Evolutionary conservation across 2,888 invertebrate species (phyloP).

Genomic region (Leptarthrus brevirostris): DNA sequence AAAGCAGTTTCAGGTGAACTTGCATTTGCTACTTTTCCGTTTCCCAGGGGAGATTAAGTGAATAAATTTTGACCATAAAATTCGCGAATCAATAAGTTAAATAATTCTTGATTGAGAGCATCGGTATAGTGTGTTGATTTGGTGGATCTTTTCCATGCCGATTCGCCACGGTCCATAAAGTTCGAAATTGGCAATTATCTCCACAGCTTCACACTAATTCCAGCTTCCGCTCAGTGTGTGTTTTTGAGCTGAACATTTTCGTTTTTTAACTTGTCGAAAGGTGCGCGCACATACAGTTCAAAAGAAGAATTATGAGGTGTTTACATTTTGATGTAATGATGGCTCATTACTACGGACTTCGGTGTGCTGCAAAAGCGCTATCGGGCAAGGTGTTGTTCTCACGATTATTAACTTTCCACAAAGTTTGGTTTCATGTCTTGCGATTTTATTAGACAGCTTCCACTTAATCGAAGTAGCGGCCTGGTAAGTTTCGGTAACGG

Average conservation of each 20-base stretch:
- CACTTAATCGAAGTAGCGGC: slow-evolving; percentile 9
- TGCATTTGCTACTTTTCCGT: too few species aligned
- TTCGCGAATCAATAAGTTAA: slow-evolving; percentile 29
- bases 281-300: slow-evolving; percentile 3
- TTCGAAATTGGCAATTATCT: slow-evolving; percentile 44
- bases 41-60: background rate
- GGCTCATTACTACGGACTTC: slow-evolving; percentile 29
- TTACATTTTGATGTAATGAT: slow-evolving; percentile 42
- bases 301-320: slow-evolving; percentile 32
- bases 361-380: background rate
- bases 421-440: background rate
- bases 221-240: slow-evolving; percentile 22
- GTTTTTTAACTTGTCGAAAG: slow-evolving; percentile 1
- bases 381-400: slow-evolving; percentile 45
- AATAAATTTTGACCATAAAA: slow-evolving; percentile 17
- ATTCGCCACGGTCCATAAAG: slow-evolving; percentile 44
- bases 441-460: background rate
- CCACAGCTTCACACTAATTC: slow-evolving; percentile 43
- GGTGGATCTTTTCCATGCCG: background rate
- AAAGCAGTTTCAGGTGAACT: too few species aligned
- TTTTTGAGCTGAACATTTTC: background rate
- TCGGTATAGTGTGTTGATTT: background rate
- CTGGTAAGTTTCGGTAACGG: background rate
- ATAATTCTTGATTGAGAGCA: slow-evolving; percentile 17
- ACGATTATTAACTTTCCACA: slow-evolving; percentile 51